phyloP scores from a whole-genome alignment of 2,113 vertebrate species.

The Pterocles burchelli region DNA sequence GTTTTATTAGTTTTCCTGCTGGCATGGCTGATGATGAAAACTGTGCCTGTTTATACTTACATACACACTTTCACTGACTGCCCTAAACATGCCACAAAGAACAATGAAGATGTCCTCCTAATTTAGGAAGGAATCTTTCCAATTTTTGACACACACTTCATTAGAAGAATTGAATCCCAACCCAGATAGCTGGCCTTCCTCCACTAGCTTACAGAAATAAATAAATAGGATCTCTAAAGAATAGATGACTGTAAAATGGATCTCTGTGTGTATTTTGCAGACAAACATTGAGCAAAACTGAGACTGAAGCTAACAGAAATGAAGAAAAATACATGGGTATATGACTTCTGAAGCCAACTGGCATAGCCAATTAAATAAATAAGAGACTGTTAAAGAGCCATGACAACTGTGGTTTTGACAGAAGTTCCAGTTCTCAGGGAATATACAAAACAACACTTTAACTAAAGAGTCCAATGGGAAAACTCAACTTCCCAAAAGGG shows the following conservation, averaged over 20 bases:
- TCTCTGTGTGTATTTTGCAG: not conserved
- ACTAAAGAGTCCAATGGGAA: not conserved
- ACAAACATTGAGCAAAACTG: not conserved
- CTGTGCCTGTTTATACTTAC: not conserved
- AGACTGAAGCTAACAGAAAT: not conserved
- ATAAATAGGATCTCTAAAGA: not conserved
- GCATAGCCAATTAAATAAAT: constrained; percentile 18
- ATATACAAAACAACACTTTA: not conserved
- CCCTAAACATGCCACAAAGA: not conserved
- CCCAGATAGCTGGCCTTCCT: not conserved
- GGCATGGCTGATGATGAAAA: not conserved
- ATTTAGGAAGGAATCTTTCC: not conserved
- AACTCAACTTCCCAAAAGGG: not conserved
- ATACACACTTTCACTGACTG: not conserved
- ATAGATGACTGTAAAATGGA: not conserved
- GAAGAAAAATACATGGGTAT: not conserved
- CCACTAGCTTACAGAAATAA: not conserved
- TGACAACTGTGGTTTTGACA: constrained; percentile 13
- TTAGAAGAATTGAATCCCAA: not conserved
- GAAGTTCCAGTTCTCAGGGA: constrained; percentile 10
- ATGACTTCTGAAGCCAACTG: constrained; percentile 3
- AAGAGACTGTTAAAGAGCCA: constrained; percentile 3
- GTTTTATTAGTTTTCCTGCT: not conserved
- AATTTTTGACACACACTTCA: not conserved
- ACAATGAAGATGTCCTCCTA: not conserved